Evolutionary conservation across 2,888 invertebrate species (phyloP), one percentile per base, ranked within the genome.

Genomic region (Caradrina kadenii): DNA sequence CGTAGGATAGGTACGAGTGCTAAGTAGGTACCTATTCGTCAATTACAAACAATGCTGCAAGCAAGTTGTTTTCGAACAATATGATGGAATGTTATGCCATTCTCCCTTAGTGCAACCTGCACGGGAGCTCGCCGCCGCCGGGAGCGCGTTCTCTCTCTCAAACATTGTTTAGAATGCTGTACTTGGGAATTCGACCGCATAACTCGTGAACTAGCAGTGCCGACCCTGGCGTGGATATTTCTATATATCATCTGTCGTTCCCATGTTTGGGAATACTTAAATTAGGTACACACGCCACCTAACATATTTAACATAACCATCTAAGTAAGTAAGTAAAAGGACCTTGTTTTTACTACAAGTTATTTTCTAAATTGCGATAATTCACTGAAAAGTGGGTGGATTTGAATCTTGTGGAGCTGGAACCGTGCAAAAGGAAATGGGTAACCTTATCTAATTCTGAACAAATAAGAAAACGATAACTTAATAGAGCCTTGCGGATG

Each of bases 131-230:
- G 50, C n/a, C 42, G 39, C 7, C 17, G 17, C 45, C 17, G 48
- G 19, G 61, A 50, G 42, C 52, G 61, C 55, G 67, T 69, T 68
- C 60, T 54, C 60, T 79, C 80, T 79, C 80, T 73, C 77, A 42
- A 53, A 77, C 78, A 71, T 71, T 71, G 71, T 68, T 68, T 62
- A 76, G 52, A 66, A 63, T 52, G n/a, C 71, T 65, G 48, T 63
- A 58, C 65, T 73, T 39, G 50, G 67, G 80, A 77, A 82, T 82
- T 68, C 48, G 69, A 63, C 65, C 80, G 71, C 80, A 81, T 82
- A 77, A 69, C 83, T 80, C 26, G 26, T 56, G 31, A 76, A 58
- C 63, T 71, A 69, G 63, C 54, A 49, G 56, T 11, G 7, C n/a
- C 15, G 11, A n/a, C 21, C 19, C 48, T 50, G 39, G 19, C 54